phyloP scores from a whole-genome alignment of 2,888 invertebrate species.

The Atrina japonica region DNA sequence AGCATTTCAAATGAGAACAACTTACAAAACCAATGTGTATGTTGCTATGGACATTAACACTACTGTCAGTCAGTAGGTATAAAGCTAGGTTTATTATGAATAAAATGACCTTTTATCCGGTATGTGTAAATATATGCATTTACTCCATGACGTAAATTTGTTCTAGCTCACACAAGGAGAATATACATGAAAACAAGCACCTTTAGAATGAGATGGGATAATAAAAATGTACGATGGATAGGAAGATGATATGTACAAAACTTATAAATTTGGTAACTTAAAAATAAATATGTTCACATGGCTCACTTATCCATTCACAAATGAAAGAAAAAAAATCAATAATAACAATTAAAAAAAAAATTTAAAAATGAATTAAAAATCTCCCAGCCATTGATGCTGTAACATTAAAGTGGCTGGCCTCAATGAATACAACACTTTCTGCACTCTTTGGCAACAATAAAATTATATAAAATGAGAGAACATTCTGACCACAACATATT shows the following conservation, averaged over 20 bases:
- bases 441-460: slow-evolving; percentile 65
- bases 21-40: no score
- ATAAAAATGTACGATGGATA: background rate
- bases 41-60: no score
- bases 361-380: background rate
- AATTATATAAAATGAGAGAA: slow-evolving; percentile 13
- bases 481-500: background rate
- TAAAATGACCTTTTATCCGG: no score
- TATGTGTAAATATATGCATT: no score
- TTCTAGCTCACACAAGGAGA: background rate
- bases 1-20: no score
- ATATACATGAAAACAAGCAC: background rate
- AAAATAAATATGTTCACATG: slow-evolving; percentile 18
- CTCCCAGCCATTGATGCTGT: background rate
- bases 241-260: no score
- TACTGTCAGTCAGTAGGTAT: no score
- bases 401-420: slow-evolving; percentile 62
- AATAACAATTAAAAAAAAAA: background rate
- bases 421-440: slow-evolving; percentile 74
- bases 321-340: background rate
- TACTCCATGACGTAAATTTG: background rate
- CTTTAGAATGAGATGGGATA: background rate
- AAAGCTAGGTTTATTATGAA: no score
- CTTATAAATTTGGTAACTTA: background rate
- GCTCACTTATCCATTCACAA: slow-evolving; percentile 24